A percentile compares a stretch with the other conserved stretches of the same genome.
Conservation (phyloP, 2,888 invertebrate genomes). For the Merodon equestris region DNA sequence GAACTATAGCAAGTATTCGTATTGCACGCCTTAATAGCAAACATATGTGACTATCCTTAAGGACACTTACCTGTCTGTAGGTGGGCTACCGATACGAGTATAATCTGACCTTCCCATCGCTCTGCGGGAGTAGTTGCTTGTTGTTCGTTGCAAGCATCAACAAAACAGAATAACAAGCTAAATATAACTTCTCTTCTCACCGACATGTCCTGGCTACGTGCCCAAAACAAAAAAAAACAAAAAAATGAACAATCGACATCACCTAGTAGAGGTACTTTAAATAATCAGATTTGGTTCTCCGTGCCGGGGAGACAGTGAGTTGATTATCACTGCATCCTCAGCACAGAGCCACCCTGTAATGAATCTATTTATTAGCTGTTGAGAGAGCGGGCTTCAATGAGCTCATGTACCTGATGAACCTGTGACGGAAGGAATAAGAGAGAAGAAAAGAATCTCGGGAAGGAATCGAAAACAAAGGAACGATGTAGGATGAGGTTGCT, state of each 20-base stretch:
- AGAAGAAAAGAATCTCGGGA: background rate
- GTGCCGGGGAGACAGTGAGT: slow-evolving; percentile 7
- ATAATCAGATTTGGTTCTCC: slow-evolving; percentile 45
- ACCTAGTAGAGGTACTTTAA: slow-evolving; percentile 19
- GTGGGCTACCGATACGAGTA: slow-evolving; percentile 24
- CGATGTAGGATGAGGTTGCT: slow-evolving; percentile 12
- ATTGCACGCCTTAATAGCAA: slow-evolving; percentile 66
- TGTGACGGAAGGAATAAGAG: slow-evolving; percentile 7
- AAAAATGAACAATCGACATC: no score
- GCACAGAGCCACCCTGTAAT: background rate
- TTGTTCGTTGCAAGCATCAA: slow-evolving; percentile 34
- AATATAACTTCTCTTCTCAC: slow-evolving; percentile 16
- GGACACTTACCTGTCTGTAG: slow-evolving; percentile 51
- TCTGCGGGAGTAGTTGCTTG: slow-evolving; percentile 23
- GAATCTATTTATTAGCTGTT: slow-evolving; percentile 39
- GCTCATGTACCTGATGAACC: slow-evolving; percentile 39
- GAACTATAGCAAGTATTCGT: slow-evolving; percentile 27
- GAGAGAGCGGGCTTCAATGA: slow-evolving; percentile 24
- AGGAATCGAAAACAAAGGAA: no score
- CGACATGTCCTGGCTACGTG: slow-evolving; percentile 46
- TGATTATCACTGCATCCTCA: slow-evolving; percentile 28
- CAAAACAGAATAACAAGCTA: slow-evolving; percentile 38
- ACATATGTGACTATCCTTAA: slow-evolving; percentile 62
- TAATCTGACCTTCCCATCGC: no score
- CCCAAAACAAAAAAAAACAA: slow-evolving; percentile 47